These are phyloP conservation scores for Pseudococcus jackbeardsleyi DNA, from an alignment of 2,888 invertebrate genomes.

Conservation along the genomic window DNA sequence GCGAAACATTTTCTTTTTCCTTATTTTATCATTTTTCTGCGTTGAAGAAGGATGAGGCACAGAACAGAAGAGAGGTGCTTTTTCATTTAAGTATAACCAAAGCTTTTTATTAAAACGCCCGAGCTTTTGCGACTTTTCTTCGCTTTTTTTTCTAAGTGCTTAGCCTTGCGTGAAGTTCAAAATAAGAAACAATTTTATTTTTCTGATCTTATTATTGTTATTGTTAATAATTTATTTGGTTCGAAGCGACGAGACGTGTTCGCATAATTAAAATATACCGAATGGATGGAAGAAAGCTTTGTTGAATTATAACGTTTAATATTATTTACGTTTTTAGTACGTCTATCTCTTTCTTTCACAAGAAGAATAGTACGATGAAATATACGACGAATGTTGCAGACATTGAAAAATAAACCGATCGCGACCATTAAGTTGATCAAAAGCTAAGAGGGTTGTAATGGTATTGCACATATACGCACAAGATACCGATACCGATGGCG, in stretches of 20 bases:
- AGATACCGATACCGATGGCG: background rate
- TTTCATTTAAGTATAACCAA: slow-evolving; percentile 58
- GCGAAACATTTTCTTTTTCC: slow-evolving; percentile 52
- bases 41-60: background rate
- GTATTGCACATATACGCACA: background rate
- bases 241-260: background rate
- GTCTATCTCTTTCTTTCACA: too few relatives aligned
- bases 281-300: background rate
- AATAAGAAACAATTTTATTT: slow-evolving; percentile 44
- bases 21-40: slow-evolving; percentile 53
- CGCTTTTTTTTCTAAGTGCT: slow-evolving; percentile 33
- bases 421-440: slow-evolving; percentile 44
- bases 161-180: slow-evolving; percentile 42
- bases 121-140: slow-evolving; percentile 27
- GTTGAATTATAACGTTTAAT: background rate
- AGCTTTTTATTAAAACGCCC: slow-evolving; percentile 59
- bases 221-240: slow-evolving; percentile 39
- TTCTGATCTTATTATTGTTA: slow-evolving; percentile 44
- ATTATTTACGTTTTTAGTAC: background rate
- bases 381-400: background rate
- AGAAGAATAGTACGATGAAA: background rate
- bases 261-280: background rate
- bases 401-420: slow-evolving; percentile 11
- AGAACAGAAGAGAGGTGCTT: background rate
- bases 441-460: slow-evolving; percentile 44